Evolutionary conservation across 2,797 vertebrate species (phyloP).

Genomic region (Myiotriccus ornatus): DNA sequence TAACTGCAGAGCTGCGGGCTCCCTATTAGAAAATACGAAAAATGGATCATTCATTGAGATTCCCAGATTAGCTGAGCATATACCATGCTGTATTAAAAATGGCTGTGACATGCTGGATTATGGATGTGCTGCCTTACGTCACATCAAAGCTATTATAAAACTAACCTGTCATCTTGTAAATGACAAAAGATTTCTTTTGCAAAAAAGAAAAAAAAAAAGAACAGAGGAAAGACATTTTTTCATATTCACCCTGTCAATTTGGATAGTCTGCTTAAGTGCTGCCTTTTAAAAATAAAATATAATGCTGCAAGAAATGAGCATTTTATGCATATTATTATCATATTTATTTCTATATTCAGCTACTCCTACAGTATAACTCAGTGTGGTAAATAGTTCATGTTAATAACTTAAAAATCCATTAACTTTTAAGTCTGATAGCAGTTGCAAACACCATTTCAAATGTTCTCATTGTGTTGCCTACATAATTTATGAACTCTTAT

Average conservation of each 20-base stretch:
- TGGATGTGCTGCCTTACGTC: slow-evolving; percentile 50
- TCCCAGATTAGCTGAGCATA: neutral
- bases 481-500: slow-evolving; percentile 64
- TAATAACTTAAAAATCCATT: slow-evolving; percentile 79
- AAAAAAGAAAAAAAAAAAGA: neutral
- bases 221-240: slow-evolving; percentile 56
- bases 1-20: neutral
- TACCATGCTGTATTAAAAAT: slow-evolving; percentile 36
- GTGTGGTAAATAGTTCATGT: slow-evolving; percentile 73
- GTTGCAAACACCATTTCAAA: slow-evolving; percentile 75
- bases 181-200: neutral
- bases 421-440: slow-evolving; percentile 69
- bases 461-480: slow-evolving; percentile 63
- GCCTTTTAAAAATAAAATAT: slow-evolving; percentile 68
- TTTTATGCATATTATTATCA: slow-evolving; percentile 77
- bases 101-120: slow-evolving; percentile 38
- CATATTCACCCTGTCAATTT: slow-evolving; percentile 66
- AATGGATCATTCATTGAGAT: neutral
- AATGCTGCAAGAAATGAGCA: slow-evolving; percentile 68
- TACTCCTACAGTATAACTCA: slow-evolving; percentile 73
- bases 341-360: slow-evolving; percentile 78
- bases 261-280: slow-evolving; percentile 43
- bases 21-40: neutral
- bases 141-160: slow-evolving; percentile 35
- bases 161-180: slow-evolving; percentile 48